These are phyloP conservation scores for Tribolium castaneum DNA, from an alignment of 1,140 invertebrate species.

Conservation along the genomic window DNA sequence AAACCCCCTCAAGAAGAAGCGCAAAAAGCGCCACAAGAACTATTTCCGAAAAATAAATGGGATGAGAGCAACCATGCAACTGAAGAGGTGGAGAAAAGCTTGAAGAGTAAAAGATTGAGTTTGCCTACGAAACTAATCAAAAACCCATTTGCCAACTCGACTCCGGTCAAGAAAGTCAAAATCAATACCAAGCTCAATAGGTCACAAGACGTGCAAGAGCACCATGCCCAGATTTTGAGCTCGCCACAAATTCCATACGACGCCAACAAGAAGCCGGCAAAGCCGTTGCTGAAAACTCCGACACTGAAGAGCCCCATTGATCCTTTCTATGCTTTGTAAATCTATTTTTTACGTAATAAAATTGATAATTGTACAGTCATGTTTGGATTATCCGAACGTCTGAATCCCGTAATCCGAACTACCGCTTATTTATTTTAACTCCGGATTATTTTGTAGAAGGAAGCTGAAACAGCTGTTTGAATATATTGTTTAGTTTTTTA, in stretches of 20 bases:
- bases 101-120: constrained; percentile 10
- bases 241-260: constrained; percentile 82
- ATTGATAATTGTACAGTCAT: no score
- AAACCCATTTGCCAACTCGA: constrained; percentile 44
- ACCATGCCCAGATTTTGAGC: constrained; percentile 73
- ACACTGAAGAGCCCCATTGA: constrained; percentile 78
- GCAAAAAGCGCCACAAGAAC: not conserved
- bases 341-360: no score
- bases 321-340: constrained; percentile 71
- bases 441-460: no score
- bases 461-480: no score
- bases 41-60: constrained; percentile 53
- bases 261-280: constrained; percentile 72
- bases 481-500: no score
- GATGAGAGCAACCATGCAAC: constrained; percentile 52
- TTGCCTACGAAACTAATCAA: constrained; percentile 43
- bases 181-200: constrained; percentile 75
- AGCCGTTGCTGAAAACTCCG: constrained; percentile 76
- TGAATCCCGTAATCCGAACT: no score
- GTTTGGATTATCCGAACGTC: no score
- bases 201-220: constrained; percentile 75
- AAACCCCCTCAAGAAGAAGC: not conserved
- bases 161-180: constrained; percentile 68
- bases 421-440: no score
- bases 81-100: not conserved